Base-by-base conservation (phyloP, 1,140 invertebrate genomes). In the Zophobas atratus region DNA sequence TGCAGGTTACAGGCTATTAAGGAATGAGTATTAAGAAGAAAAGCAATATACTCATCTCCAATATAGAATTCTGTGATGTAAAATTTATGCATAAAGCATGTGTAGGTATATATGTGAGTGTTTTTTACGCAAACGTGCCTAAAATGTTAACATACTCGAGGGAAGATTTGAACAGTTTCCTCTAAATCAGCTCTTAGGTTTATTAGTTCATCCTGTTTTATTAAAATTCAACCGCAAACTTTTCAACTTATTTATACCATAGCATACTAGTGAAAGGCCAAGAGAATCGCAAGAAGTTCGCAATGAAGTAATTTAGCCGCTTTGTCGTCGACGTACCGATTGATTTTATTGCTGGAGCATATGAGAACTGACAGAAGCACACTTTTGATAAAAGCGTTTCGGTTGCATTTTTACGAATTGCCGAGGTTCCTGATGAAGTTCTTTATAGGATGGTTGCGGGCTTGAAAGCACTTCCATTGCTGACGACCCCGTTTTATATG, bases 331-430 rank as follows among this genome's bases (percentile, higher is more conserved):
- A 63, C 57, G 57, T 67, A 46, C 60, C 60, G 39, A 39, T 67
- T 43, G 60, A 43, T 67, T 67, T 67, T 67, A 67, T 43, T 20
- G 39, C 8, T 8, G 57, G 35, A 63, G 39, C 57, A 63, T 63
- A 63, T 63, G 57, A 63, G 57, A 63, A 36, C 57, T n/a, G 36
- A 36, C 57, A 67, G 60, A 67, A 67, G 60, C 60, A 67, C 60
- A 67, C 60, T 67, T 67, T 67, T 67, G 60, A 67, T 67, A 67
- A 67, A 67, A 67, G 60, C 60, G 60, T 67, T 67, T 67, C 60
- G 60, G 60, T 67, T 67, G 60, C 60, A 67, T 67, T 67, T 67
- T 67, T 67, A 67, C 60, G 60, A 43, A 67, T 67, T 67, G 60
- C 60, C 60, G 60, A 67, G 39, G 38, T 41, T 33, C 60, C 60